Conservation (phyloP, 2,797 vertebrate species). For the Dicrostonyx torquatus region DNA sequence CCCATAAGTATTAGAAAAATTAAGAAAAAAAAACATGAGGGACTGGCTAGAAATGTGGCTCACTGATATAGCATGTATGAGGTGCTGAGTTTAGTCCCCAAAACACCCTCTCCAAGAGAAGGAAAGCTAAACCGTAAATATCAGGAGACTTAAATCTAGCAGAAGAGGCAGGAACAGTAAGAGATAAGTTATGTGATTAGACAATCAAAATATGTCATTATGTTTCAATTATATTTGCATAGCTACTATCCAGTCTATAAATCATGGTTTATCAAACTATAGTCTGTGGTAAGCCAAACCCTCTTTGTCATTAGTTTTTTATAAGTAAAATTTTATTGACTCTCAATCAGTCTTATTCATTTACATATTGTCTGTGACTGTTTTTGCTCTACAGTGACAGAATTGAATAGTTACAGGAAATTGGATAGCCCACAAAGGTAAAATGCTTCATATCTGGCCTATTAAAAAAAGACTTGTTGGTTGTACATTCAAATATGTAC, state of each 20-base stretch:
- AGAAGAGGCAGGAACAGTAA: background rate
- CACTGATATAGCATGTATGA: background rate
- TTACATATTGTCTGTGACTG: background rate
- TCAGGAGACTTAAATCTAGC: background rate
- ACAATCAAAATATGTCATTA: background rate
- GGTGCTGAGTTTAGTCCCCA: background rate
- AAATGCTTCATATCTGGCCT: conserved; percentile 17
- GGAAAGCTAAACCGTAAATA: background rate
- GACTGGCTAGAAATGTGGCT: background rate
- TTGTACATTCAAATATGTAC: conserved; percentile 28
- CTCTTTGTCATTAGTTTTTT: background rate
- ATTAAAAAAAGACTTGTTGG: background rate
- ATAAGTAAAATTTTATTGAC: conserved; percentile 3
- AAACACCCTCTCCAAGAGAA: background rate
- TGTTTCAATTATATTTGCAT: conserved; percentile 33
- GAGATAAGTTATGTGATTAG: conserved; percentile 5
- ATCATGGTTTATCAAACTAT: background rate
- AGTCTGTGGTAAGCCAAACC: background rate
- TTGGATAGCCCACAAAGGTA: background rate
- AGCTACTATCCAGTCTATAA: background rate
- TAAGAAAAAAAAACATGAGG: conserved; percentile 3
- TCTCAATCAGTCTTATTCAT: background rate
- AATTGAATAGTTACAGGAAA: background rate
- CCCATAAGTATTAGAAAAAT: background rate
- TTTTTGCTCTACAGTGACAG: background rate